Evolutionary conservation across 2,888 invertebrate species (phyloP).

Genomic region (Spialia ferax): DNA sequence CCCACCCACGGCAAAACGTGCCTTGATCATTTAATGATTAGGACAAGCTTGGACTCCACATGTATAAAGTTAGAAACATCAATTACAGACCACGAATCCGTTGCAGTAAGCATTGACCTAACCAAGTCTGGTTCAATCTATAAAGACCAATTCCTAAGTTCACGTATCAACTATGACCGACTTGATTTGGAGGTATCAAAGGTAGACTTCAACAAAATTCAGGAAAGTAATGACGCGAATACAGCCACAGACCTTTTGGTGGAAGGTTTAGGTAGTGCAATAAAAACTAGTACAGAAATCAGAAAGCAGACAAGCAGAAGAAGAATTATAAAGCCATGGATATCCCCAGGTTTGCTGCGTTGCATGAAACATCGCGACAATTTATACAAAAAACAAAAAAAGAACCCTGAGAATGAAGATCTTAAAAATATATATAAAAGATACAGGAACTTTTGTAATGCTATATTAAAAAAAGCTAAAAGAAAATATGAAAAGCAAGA

Average conservation of each 20-base stretch:
- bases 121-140: background rate
- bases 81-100: slow-evolving; percentile 39
- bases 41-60: slow-evolving; percentile 35
- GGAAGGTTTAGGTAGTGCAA: background rate
- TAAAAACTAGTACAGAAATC: background rate
- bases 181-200: background rate
- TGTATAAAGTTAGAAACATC: slow-evolving; percentile 19
- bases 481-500: slow-evolving; percentile 35
- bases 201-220: background rate
- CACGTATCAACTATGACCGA: background rate
- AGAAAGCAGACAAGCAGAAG: background rate
- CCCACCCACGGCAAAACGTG: slow-evolving; percentile 44
- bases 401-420: slow-evolving; percentile 29
- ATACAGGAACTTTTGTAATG: slow-evolving; percentile 27
- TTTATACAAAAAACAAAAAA: slow-evolving; percentile 38
- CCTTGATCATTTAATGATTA: slow-evolving; percentile 46
- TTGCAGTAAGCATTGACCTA: background rate
- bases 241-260: background rate
- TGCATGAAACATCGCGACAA: slow-evolving; percentile 41
- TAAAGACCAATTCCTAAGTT: background rate
- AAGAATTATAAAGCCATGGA: slow-evolving; percentile 17
- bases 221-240: background rate
- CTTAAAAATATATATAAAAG: slow-evolving; percentile 32
- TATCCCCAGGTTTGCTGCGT: slow-evolving; percentile 17
- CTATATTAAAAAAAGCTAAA: slow-evolving; percentile 38